These are phyloP conservation scores for Acanthurus leucopareius DNA, from an alignment of 2,797 vertebrate species.

Conservation along the genomic window DNA sequence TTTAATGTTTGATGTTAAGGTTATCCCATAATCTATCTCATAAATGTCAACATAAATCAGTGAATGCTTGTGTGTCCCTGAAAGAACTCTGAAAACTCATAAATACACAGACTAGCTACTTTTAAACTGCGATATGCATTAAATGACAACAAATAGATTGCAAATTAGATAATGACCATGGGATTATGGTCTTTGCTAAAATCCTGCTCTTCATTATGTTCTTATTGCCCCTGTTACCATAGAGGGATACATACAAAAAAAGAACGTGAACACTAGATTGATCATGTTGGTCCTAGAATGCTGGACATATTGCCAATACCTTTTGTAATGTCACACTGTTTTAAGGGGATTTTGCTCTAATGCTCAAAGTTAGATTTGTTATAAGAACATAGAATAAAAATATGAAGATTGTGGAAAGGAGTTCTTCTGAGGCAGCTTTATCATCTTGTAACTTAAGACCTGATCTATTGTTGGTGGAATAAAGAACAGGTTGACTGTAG, in stretches of 20 bases:
- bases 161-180: not conserved
- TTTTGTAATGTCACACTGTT: not conserved
- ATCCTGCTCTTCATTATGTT: conserved; percentile 3
- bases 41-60: not conserved
- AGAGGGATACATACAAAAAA: not conserved
- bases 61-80: not conserved
- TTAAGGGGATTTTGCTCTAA: conserved; percentile 9
- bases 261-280: not conserved
- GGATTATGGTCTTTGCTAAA: not conserved
- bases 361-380: conserved; percentile 17
- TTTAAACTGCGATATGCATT: not conserved
- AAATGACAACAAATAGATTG: not conserved
- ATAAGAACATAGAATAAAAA: conserved; percentile 40
- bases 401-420: conserved; percentile 60
- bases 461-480: conserved; percentile 71
- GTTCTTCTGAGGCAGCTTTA: conserved; percentile 54
- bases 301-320: not conserved
- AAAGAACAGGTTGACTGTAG: conserved; percentile 82
- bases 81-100: not conserved
- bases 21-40: not conserved
- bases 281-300: not conserved
- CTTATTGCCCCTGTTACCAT: not conserved
- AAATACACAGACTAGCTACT: not conserved
- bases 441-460: conserved; percentile 67
- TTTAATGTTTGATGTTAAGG: not conserved